Evolutionary conservation across 2,888 invertebrate genomes (phyloP), one percentile per base, ranked within the genome.

Genomic region (Laspeyria flexula): DNA sequence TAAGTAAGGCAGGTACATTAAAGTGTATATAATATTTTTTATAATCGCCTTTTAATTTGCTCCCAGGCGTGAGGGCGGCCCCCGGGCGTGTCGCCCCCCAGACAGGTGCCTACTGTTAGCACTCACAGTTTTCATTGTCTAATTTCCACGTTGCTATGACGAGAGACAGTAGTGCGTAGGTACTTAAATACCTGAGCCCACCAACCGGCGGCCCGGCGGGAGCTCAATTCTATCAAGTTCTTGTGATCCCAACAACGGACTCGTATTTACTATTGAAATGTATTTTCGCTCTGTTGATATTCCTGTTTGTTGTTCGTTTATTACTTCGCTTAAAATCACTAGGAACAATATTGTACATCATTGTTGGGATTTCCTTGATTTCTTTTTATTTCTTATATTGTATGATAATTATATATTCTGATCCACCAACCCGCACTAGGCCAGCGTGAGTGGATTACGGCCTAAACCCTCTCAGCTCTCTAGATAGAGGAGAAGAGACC

Each of bases 121-220:
- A 3, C 25, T 72, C 70, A 62, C 64, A 69, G 60, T 56, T 65
- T 59, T 66, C 69, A 73, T 71, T 75, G 74, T 77, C 75, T 73
- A 73, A 79, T 79, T 78, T 78, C 65, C 62, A 70, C 67, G 77
- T 83, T 79, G 73, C 79, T 67, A 78, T 85, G 81, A 78, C 75
- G 79, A 81, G 79, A 81, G 77, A 81, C 54, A 64, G 59, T 68
- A 60, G 60, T 35, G 39, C 40, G 49, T 34, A 63, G 4, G 7
- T 25, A 25, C 5, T 1, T 38, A 39, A 55, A 55, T 63, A 48
- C 38, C 60, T 52, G 52, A 60, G 62, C 65, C 38, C 42, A 38
- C 50, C 38, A 59, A 44, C 44, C 40, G 44, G 47, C 25, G 33
- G 44, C 60, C 59, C 52, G 51, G 51, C 57, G 45, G 7, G 3